phyloP scores from a whole-genome alignment of 2,888 invertebrate species.

The Drosophila silvestris region DNA sequence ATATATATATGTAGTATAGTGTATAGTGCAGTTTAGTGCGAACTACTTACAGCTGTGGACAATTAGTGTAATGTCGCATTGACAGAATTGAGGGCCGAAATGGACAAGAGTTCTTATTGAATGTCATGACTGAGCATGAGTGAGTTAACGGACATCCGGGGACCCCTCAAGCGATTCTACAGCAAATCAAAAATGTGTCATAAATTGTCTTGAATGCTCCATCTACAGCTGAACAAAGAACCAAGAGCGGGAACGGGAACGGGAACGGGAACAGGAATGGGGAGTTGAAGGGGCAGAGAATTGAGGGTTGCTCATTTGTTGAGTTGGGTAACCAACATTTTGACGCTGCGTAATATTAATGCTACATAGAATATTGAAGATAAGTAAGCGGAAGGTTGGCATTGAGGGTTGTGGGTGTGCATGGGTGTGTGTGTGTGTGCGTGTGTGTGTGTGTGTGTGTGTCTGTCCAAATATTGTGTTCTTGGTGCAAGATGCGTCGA shows the following conservation, averaged over 20 bases:
- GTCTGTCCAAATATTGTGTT: background rate
- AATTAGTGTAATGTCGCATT: conserved; percentile 1
- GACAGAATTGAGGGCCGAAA: background rate
- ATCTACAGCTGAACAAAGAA: conserved; percentile 24
- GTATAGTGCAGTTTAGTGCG: background rate
- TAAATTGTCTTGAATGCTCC: conserved; percentile 18
- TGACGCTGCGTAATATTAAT: conserved; percentile 66
- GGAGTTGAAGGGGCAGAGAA: background rate
- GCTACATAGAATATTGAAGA: conserved; percentile 3
- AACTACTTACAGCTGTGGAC: background rate
- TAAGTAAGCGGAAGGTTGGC: conserved; percentile 1
- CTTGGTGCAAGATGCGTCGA: conserved; percentile 19
- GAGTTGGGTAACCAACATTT: conserved; percentile 49
- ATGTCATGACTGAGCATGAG: conserved; percentile 17
- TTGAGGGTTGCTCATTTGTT: conserved; percentile 34
- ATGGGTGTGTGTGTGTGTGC: background rate
- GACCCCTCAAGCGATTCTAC: conserved; percentile 14
- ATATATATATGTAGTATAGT: background rate
- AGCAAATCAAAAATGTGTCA: conserved; percentile 35
- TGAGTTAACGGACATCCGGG: conserved; percentile 46
- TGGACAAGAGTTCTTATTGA: conserved; percentile 33
- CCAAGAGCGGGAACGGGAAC: background rate
- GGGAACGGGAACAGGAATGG: background rate
- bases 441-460: conserved; percentile 5
- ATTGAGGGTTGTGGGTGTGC: background rate